Conservation (phyloP, 2,113 vertebrate genomes). For the Oceanites oceanicus region DNA sequence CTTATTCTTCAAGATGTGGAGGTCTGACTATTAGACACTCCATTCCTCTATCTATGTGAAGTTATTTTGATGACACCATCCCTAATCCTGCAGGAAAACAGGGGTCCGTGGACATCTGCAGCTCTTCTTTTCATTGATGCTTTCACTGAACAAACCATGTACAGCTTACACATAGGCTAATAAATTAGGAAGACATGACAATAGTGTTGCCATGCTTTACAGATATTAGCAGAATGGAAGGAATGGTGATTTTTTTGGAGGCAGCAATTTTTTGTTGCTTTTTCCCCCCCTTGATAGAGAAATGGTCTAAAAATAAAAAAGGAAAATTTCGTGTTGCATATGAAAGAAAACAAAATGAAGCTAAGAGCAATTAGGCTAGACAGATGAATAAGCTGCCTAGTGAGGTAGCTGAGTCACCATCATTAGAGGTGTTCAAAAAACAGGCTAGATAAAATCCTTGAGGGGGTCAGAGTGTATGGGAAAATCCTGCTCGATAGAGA, state of each 20-base stretch:
- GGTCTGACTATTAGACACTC: neutral
- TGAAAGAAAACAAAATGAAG: conserved; percentile 46
- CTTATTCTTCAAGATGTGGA: neutral
- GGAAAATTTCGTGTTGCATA: conserved; percentile 6
- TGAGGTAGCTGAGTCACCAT: conserved; percentile 69
- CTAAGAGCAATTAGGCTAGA: conserved; percentile 59
- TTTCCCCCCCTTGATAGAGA: neutral
- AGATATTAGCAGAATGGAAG: neutral
- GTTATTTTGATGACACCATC: neutral
- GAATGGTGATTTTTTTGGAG: neutral
- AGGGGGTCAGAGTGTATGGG: conserved; percentile 71
- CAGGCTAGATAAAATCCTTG: conserved; percentile 69
- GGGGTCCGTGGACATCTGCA: neutral
- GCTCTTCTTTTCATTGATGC: neutral
- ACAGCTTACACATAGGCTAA: neutral
- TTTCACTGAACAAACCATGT: neutral
- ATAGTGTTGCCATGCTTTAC: neutral
- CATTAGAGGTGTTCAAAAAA: conserved; percentile 70
- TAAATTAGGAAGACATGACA: neutral
- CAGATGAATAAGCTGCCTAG: conserved; percentile 66
- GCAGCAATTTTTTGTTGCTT: neutral
- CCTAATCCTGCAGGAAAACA: neutral
- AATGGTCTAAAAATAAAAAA: neutral
- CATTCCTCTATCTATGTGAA: neutral
- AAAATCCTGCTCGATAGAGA: conserved; percentile 70